Percentiles rank a stretch among this genome's conserved stretches.
phyloP scores from a whole-genome alignment of 2,888 invertebrate species.

The Diploptera punctata region DNA sequence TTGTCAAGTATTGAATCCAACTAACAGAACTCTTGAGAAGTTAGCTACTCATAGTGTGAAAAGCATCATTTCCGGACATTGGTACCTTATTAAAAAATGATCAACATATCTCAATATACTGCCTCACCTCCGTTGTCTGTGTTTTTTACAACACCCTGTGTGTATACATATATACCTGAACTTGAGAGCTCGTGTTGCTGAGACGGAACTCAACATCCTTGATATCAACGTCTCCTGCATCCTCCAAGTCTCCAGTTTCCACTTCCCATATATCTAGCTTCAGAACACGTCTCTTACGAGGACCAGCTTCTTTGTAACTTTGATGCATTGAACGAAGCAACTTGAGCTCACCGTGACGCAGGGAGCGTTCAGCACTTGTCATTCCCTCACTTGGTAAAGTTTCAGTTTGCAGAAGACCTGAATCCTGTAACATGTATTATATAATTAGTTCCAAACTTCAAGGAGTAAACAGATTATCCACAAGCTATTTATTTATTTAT shows the following conservation, averaged over 20 bases:
- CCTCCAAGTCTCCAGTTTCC: conserved; percentile 61
- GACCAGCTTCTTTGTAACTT: conserved; percentile 72
- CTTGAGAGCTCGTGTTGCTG: conserved; percentile 74
- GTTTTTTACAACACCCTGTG: too few relatives aligned
- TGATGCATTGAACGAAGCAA: conserved; percentile 82
- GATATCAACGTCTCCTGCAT: conserved; percentile 70
- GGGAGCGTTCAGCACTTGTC: conserved; percentile 75
- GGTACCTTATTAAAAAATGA: too few relatives aligned
- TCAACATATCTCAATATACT: too few relatives aligned
- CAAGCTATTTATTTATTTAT: too few relatives aligned
- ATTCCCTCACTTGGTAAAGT: conserved; percentile 45
- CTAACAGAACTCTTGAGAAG: too few relatives aligned
- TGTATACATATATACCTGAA: conserved; percentile 67
- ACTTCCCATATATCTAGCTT: conserved; percentile 74
- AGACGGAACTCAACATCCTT: conserved; percentile 88
- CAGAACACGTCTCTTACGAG: conserved; percentile 75
- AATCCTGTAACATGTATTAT: conserved; percentile 39
- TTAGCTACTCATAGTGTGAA: too few relatives aligned
- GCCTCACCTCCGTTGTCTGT: too few relatives aligned
- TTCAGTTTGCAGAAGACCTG: conserved; percentile 37
- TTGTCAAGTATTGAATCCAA: too few relatives aligned
- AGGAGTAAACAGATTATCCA: too few relatives aligned
- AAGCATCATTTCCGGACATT: too few relatives aligned
- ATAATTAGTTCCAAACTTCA: too few relatives aligned
- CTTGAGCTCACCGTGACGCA: conserved; percentile 88